Percentiles rank a stretch among this genome's conserved stretches.
These are phyloP conservation scores for Malacoraja senta DNA, from an alignment of 2,797 vertebrate genomes.

Conservation along the genomic window DNA sequence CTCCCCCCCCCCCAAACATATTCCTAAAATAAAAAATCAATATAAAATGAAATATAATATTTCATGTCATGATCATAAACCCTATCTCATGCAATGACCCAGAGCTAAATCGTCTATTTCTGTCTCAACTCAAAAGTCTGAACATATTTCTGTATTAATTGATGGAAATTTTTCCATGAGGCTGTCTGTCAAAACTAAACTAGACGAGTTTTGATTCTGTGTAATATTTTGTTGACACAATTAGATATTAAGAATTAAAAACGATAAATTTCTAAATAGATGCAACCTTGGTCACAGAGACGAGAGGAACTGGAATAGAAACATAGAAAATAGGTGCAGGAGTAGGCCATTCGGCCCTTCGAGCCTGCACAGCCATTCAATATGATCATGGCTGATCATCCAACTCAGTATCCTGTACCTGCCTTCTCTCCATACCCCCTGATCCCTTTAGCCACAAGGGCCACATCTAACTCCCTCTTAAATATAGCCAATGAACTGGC, in stretches of 20 bases:
- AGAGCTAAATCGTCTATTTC: neutral
- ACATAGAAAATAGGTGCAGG: no score
- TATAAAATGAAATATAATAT: neutral
- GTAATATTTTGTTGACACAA: neutral
- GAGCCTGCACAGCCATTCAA: no score
- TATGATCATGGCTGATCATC: no score
- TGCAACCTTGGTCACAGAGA: no score
- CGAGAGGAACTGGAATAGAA: no score
- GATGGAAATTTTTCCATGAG: neutral
- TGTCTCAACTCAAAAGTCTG: neutral
- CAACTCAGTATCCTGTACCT: no score
- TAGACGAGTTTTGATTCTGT: neutral
- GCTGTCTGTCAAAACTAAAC: neutral
- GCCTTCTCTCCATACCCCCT: no score
- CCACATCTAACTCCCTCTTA: no score
- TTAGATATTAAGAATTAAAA: neutral
- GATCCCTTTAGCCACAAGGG: no score
- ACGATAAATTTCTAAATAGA: neutral
- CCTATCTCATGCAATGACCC: neutral
- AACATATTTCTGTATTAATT: neutral
- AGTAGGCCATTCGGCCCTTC: no score
- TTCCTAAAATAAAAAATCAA: neutral
- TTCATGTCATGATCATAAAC: neutral
- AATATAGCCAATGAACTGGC: no score
- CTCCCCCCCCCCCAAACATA: neutral